Base-by-base conservation (phyloP, 1,140 invertebrate species). In the Rhagoletis zephyria region DNA sequence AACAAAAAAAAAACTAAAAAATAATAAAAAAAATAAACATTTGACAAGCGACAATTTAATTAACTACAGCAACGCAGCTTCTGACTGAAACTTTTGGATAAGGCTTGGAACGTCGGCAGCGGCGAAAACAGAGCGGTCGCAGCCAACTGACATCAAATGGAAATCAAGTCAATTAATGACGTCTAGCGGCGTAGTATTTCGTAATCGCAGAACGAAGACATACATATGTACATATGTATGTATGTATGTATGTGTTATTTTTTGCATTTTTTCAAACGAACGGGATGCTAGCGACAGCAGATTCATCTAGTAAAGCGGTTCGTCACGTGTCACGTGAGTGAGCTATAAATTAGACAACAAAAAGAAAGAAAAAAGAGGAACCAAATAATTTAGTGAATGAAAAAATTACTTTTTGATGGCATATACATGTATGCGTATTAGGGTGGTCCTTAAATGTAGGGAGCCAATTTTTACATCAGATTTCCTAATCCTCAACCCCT, bases 31-130 rank as follows among this genome's bases (percentile, higher is more conserved):
- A 30, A 74, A 74, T 74, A 10, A 45, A 48, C 67, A 48, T 14
- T 74, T 74, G 67, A 74, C 67, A 74, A 48, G 40, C 42, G 67
- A 74, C 42, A 16, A 74, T 74, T 74, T 74, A 74, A 74, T 74
- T 74, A 16, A 74, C 67, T 74, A 42, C 67, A 40, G 42, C 67
- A 48, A 42, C 67, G 67, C 40, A 14, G 67, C 42, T 74, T 48
- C n/a, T 74, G 2, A 40, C 67, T 42, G 67, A 12, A 48, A 16
- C 42, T 42, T 14, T 4, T 3, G 40, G 42, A 0, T 4, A 63
- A 30, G 42, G 10, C 40, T 6, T 6, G 67, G 40, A 12, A 42
- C 3, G 12, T 4, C 3, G 12, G 42, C 67, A 74, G 67, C 14
- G 45, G 42, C 67, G n/a, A 12, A 48, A 67, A 2, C 42, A 14